Percentiles rank a stretch among this genome's conserved stretches.
phyloP scores from a whole-genome alignment of 2,888 invertebrate species.

The Chironomus riparius region DNA sequence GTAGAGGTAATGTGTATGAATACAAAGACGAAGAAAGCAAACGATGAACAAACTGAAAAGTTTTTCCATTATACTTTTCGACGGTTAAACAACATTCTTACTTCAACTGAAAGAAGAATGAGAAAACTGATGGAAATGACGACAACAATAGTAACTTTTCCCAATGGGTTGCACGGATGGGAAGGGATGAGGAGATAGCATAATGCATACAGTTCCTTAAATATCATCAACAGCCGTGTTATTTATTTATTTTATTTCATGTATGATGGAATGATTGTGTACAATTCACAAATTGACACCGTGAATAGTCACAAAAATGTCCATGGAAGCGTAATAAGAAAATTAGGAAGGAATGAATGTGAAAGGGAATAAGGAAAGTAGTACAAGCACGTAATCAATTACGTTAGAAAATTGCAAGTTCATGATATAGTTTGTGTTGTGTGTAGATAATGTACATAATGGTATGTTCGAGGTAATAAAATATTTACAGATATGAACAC shows the following conservation, averaged over 20 bases:
- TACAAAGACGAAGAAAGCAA: neutral
- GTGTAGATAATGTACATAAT: neutral
- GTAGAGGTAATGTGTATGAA: neutral
- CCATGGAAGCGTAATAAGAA: slow-evolving; percentile 14
- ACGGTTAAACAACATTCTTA: slow-evolving; percentile 17
- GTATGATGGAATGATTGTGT: neutral
- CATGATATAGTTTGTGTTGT: slow-evolving; percentile 16
- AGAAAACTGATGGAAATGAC: neutral
- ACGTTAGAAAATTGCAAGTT: slow-evolving; percentile 24
- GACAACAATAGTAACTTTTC: neutral
- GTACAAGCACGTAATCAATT: slow-evolving; percentile 20
- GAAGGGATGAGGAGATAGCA: neutral
- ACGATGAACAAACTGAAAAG: neutral
- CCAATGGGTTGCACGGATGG: neutral
- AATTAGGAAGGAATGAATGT: slow-evolving; percentile 9
- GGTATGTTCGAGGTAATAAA: neutral
- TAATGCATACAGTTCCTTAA: neutral
- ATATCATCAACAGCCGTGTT: neutral
- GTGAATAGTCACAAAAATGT: slow-evolving; percentile 3
- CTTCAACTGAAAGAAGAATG: neutral
- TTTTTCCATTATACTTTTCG: slow-evolving; percentile 26
- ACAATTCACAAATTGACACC: slow-evolving; percentile 20
- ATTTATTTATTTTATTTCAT: neutral
- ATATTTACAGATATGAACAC: slow-evolving; percentile 11
- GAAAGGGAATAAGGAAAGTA: neutral